Percentiles rank a stretch among this genome's conserved stretches.
Conservation (phyloP, 2,797 vertebrate genomes). For the Malurus leucopterus region DNA sequence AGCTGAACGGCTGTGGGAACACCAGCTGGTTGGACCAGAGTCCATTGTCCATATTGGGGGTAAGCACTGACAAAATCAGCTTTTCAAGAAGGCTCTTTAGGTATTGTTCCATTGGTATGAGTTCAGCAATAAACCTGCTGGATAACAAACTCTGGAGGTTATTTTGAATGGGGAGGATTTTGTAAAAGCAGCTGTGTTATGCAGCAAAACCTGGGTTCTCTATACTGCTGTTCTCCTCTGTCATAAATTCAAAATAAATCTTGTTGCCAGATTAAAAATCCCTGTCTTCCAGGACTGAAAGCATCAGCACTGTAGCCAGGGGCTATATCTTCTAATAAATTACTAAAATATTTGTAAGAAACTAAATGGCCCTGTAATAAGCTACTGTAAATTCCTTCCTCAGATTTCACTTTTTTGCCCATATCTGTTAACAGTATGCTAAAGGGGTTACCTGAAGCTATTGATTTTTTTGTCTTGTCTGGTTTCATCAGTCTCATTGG, state of each 20-base stretch:
- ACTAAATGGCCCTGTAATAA: background rate
- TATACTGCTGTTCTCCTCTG: background rate
- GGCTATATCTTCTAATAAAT: background rate
- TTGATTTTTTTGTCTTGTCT: background rate
- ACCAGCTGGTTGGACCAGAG: conserved; percentile 86
- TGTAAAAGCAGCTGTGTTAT: background rate
- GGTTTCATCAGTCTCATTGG: background rate
- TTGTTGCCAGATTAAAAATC: background rate
- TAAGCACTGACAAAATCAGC: conserved; percentile 59
- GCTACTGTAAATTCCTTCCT: background rate
- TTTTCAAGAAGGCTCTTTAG: background rate
- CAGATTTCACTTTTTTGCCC: background rate
- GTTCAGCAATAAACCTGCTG: background rate
- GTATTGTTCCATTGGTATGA: background rate
- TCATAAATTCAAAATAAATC: background rate
- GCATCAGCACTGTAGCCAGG: background rate
- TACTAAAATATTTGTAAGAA: background rate
- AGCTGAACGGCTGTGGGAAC: conserved; percentile 85
- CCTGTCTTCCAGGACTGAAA: background rate
- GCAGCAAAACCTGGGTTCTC: background rate
- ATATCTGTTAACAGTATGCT: background rate
- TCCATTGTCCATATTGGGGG: conserved; percentile 86
- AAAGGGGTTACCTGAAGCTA: background rate
- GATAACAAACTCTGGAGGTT: background rate
- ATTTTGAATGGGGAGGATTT: background rate